Percentiles rank a stretch among this genome's conserved stretches.
phyloP scores from a whole-genome alignment of 1,140 invertebrate genomes.

The Rhopalosiphum padi region DNA sequence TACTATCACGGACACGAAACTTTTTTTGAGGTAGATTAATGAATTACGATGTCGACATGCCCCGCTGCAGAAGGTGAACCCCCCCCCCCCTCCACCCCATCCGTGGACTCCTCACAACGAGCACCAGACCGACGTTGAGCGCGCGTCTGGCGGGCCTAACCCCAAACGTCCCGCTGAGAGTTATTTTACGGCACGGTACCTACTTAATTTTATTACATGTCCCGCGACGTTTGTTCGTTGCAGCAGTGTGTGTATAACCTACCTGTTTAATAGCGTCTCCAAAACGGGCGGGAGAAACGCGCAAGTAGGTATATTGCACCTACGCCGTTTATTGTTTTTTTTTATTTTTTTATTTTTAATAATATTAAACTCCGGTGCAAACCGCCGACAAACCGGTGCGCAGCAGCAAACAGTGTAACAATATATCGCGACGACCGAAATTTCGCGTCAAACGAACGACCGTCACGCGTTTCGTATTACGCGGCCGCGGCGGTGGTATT shows the following conservation, averaged over 20 bases:
- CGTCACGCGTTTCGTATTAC: neutral
- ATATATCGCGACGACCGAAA: neutral
- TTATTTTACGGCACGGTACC: conserved; percentile 41
- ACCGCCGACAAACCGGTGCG: neutral
- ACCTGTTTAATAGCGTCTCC: conserved; percentile 34
- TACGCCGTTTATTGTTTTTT: neutral
- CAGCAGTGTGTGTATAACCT: neutral
- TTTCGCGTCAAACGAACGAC: neutral
- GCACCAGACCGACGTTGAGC: neutral
- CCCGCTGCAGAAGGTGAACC: neutral
- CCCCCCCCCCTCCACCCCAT: neutral
- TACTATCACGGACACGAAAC: conserved; percentile 7
- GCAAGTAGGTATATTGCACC: neutral
- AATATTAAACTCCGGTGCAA: neutral
- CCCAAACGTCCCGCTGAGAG: conserved; percentile 36
- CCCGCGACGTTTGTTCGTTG: conserved; percentile 23
- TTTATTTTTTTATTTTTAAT: neutral
- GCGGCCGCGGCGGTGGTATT: neutral
- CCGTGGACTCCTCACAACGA: neutral
- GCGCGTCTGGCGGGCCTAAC: conserved; percentile 10
- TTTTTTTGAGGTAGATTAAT: conserved; percentile 44
- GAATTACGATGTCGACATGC: conserved; percentile 35
- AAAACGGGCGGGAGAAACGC: neutral
- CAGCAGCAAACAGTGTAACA: neutral
- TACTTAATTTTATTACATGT: conserved; percentile 50